Base-by-base conservation (phyloP, 2,888 invertebrate genomes). In the Epirrhoe tristata region DNA sequence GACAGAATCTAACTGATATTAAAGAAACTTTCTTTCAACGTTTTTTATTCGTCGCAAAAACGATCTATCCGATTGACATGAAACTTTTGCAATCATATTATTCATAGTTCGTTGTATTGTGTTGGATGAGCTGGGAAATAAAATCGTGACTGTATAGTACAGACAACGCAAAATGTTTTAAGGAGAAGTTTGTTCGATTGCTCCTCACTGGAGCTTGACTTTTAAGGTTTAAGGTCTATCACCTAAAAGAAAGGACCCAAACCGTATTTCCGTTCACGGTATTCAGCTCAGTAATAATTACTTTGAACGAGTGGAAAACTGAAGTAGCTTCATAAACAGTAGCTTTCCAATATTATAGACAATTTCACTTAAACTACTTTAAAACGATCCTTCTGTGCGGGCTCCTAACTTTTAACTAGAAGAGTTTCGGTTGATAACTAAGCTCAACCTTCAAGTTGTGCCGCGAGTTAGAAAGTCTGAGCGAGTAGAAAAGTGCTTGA, bases 371-470 rank as follows among this genome's bases (percentile, higher is more conserved):
- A 24, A 59, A 59, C 58, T 59, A 59, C 58, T 51, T 86, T 81
- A 77, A 80, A 84, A 80, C 79, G 80, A 77, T 76, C 74, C 79
- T 83, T 83, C 81, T 81, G 82, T 77, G 73, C 75, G 75, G 69
- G 73, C 76, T 80, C 70, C 71, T 68, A 85, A 89, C 81, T 88
- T 85, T 83, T 85, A 87, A 87, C 84, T 84, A 85, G 83, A 84
- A 81, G 87, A 88, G 84, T 87, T 89, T 81, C 67, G 72, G 72
- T 76, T 75, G 76, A 77, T 75, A 79, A 77, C 75, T 70, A 75
- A 72, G 66, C 70, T 65, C 12, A 39, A 10, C 7, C 36, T 39
- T 59, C 55, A 73, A 76, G 68, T 76, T 77, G 66, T 60, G 70
- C 73, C 72, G 57, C 64, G 67, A 66, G 69, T 72, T 71, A 71